Conservation (phyloP, 2,113 vertebrate genomes). For the Oceanites oceanicus region DNA sequence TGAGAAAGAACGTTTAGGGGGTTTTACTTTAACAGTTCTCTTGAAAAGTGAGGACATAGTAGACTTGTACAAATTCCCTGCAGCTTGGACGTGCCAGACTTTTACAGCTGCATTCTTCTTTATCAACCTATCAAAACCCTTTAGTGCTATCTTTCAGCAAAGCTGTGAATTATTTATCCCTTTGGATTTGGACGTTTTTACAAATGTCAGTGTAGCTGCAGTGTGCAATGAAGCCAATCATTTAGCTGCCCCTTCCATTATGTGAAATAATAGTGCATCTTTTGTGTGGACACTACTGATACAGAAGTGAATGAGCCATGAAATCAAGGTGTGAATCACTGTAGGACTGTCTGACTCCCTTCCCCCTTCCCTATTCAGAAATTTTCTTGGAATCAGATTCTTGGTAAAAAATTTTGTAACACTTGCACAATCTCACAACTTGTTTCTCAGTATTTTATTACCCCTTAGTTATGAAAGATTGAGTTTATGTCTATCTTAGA, state of each 20-base stretch:
- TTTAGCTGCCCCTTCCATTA: constrained; percentile 4
- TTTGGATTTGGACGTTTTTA: constrained; percentile 43
- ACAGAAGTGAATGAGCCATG: constrained; percentile 35
- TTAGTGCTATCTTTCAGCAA: constrained; percentile 30
- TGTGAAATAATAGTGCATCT: constrained; percentile 11
- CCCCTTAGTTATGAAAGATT: background rate
- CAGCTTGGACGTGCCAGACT: background rate
- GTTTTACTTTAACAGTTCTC: background rate
- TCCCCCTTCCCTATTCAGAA: background rate
- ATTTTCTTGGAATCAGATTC: background rate
- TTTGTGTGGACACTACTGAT: constrained; percentile 23
- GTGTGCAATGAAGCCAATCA: background rate
- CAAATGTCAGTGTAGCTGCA: constrained; percentile 12
- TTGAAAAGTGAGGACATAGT: background rate
- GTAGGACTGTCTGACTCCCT: background rate
- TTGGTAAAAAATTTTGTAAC: background rate
- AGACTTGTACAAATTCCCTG: background rate
- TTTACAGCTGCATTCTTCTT: constrained; percentile 22
- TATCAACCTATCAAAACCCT: constrained; percentile 28
- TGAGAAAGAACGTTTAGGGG: background rate
- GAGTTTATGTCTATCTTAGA: background rate
- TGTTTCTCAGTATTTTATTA: background rate
- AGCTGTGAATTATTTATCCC: constrained; percentile 67
- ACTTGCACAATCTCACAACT: background rate
- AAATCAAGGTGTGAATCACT: background rate